A percentile compares a stretch with the other conserved stretches of the same genome.
Evolutionary conservation across 2,888 invertebrate genomes (phyloP).

Genomic region (Galerucella calmariensis): DNA sequence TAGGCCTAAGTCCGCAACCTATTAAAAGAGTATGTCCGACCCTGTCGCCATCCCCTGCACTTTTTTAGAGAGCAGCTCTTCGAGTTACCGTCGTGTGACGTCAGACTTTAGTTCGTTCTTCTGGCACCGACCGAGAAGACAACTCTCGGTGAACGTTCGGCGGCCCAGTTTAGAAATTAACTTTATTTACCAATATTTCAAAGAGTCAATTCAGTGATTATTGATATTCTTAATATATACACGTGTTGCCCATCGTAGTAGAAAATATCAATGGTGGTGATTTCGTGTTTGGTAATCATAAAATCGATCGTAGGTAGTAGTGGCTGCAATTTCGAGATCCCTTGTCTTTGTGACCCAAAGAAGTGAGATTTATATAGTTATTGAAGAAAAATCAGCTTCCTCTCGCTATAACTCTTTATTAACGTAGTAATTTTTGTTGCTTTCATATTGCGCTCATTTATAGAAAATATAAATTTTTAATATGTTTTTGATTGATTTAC

Average conservation of each 20-base stretch:
- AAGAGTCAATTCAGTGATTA: conserved; percentile 1
- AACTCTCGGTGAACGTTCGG: conserved; percentile 18
- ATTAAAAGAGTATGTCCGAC: conserved; percentile 7
- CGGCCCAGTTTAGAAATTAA: conserved; percentile 8
- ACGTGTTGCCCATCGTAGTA: background rate
- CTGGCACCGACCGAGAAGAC: conserved; percentile 20
- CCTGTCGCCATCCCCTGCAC: conserved; percentile 37
- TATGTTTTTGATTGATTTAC: conserved; percentile 10
- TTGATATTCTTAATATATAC: conserved; percentile 7
- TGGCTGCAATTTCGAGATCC: conserved; percentile 5
- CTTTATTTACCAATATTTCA: conserved; percentile 13
- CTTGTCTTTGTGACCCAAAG: conserved; percentile 26
- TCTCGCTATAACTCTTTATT: background rate
- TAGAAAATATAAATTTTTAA: background rate
- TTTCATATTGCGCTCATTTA: background rate
- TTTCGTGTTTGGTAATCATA: background rate
- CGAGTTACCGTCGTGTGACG: conserved; percentile 23
- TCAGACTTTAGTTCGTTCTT: conserved; percentile 20
- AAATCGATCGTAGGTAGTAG: conserved; percentile 24
- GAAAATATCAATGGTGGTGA: background rate
- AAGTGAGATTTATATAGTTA: conserved; percentile 9
- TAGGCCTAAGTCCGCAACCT: no score
- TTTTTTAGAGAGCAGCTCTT: conserved; percentile 26
- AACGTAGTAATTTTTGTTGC: background rate
- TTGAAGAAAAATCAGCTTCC: background rate